Conservation (phyloP, 2,888 invertebrate genomes). For the Andrena chrysosceles region DNA sequence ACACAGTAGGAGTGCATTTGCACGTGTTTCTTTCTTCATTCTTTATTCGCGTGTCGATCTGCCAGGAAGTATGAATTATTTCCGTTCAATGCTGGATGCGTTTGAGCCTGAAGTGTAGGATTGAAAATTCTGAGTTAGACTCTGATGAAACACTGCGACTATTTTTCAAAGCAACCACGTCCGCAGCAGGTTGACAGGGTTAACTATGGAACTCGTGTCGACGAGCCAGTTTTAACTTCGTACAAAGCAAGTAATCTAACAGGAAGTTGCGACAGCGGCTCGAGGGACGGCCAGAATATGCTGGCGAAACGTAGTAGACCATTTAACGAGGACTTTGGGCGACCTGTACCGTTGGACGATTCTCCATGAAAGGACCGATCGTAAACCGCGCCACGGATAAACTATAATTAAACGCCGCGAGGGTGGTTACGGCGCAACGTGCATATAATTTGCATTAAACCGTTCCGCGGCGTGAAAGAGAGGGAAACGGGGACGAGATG, state of each 20-base stretch:
- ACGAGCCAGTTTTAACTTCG: background rate
- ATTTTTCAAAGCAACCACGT: background rate
- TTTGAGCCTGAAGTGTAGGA: too few species aligned
- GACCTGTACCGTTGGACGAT: conserved; percentile 2
- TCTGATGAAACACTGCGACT: background rate
- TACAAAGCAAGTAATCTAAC: background rate
- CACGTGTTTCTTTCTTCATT: background rate
- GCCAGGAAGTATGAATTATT: background rate
- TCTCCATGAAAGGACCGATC: conserved; percentile 45
- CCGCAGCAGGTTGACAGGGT: background rate
- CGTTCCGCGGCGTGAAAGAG: conserved; percentile 38
- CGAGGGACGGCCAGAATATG: background rate
- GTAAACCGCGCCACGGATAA: conserved; percentile 48
- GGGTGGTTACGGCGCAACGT: conserved; percentile 48
- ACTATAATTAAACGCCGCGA: conserved; percentile 65
- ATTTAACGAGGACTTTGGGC: conserved; percentile 27
- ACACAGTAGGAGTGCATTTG: background rate
- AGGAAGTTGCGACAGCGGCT: background rate
- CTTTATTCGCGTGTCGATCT: background rate
- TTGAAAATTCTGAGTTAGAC: too few species aligned
- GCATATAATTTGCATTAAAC: conserved; percentile 70
- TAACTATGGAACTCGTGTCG: background rate
- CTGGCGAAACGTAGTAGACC: conserved; percentile 16
- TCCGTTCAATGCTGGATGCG: background rate
- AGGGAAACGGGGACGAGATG: background rate